These are phyloP conservation scores for Argyra leucocephala DNA, from an alignment of 2,888 invertebrate species.

Conservation along the genomic window DNA sequence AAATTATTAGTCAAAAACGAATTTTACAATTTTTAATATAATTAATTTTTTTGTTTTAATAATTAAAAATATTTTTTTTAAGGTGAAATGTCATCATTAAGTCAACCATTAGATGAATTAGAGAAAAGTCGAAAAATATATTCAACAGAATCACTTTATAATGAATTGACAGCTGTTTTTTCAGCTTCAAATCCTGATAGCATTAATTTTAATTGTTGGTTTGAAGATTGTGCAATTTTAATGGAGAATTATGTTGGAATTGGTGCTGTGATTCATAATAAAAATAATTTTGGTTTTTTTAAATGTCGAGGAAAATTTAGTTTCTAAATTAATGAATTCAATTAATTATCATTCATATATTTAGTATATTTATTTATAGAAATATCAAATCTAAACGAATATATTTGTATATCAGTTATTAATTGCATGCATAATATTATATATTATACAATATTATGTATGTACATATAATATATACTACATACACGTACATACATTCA, in stretches of 20 bases:
- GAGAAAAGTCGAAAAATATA: constrained; percentile 24
- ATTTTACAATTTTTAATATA: too few relatives aligned
- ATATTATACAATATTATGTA: too few relatives aligned
- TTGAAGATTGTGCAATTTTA: constrained; percentile 56
- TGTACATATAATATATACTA: too few relatives aligned
- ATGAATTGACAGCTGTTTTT: constrained; percentile 30
- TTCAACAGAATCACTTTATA: constrained; percentile 32
- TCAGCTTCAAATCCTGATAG: constrained; percentile 24
- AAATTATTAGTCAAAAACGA: too few relatives aligned
- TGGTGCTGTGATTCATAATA: constrained; percentile 70
- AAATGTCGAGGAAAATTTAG: constrained; percentile 79
- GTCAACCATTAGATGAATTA: constrained; percentile 23
- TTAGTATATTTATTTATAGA: neutral
- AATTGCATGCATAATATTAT: too few relatives aligned
- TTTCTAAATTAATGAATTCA: too few relatives aligned
- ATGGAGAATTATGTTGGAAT: constrained; percentile 73
- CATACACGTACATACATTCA: too few relatives aligned
- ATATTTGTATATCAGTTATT: too few relatives aligned
- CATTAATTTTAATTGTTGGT: constrained; percentile 23
- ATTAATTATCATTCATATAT: too few relatives aligned
- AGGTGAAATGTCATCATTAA: constrained; percentile 22
- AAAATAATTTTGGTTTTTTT: constrained; percentile 74
- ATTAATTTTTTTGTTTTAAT: neutral
- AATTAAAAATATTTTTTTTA: constrained; percentile 5
- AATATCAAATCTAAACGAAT: too few relatives aligned